Base-by-base conservation (phyloP, 1,140 invertebrate species). In the Linepithema humile region DNA sequence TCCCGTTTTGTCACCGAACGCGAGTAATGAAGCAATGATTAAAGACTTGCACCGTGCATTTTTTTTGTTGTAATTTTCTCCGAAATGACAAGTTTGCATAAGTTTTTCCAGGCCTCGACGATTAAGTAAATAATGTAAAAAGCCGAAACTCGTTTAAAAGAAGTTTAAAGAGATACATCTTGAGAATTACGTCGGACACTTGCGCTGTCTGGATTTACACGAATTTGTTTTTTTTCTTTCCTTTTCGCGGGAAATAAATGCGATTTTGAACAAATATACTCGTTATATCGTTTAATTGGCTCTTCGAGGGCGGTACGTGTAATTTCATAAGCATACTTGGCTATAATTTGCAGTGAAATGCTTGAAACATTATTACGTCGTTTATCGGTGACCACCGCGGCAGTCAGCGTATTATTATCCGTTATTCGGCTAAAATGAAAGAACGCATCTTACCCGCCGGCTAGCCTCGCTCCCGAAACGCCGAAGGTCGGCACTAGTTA, bases 401-500 rank as follows among this genome's bases (percentile, higher is more conserved):
- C 80, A 50, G 57, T 59, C 72, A 73, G 45, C 72, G 77, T 88
- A 43, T 87, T 69, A 88, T 89, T 88, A 88, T 86, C n/a, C 77
- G 85, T 85, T 85, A 78, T 86, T 82, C 57, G 73, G 60, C 59
- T 83, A 85, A 88, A 83, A 83, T 78, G 73, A 88, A 80, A 72
- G 67, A 72, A 60, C n/a, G 74, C 87, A 57, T 80, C 17, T 78
- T 64, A 55, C 83, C 23, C 17, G 72, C 45, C 55, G 40, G 53
- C 67, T 74, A 82, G 72, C 82, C 84, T 89, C 72, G 86, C 80
- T 65, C 88, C 75, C 83, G 73, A 86, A 88, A 83, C 55, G 77
- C 57, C 87, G 64, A 83, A 64, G 65, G 75, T 70, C 72, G 74
- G 35, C 43, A 75, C 83, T 70, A 78, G 88, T 83, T 83, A 74